Evolutionary conservation across 2,113 vertebrate species (phyloP).

Genomic region (Corythoichthys haematopterus): DNA sequence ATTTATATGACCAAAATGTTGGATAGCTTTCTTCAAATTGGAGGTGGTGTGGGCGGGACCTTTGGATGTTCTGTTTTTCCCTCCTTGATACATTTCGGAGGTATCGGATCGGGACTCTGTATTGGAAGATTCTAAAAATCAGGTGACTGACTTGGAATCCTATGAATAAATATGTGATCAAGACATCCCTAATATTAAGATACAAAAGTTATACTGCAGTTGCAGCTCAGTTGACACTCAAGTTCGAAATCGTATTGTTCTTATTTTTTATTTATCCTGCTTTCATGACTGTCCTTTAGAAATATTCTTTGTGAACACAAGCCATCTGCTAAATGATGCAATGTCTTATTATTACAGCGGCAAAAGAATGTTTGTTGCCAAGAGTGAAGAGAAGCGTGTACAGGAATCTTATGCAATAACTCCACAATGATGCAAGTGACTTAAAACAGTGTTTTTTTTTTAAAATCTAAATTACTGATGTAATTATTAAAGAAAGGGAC

Average conservation of each 20-base stretch:
- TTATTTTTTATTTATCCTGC: background rate
- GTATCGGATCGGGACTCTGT: too few relatives aligned
- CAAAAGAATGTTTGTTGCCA: background rate
- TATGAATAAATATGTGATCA: too few relatives aligned
- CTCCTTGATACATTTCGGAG: too few relatives aligned
- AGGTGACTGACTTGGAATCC: too few relatives aligned
- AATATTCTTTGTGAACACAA: background rate
- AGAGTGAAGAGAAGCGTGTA: background rate
- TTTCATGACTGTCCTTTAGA: background rate
- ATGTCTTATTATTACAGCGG: conserved; percentile 6
- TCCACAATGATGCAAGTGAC: background rate
- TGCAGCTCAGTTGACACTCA: background rate
- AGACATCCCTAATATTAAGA: background rate
- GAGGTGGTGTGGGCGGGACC: too few relatives aligned
- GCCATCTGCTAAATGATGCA: conserved; percentile 5
- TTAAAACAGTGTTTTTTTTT: background rate
- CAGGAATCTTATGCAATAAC: background rate
- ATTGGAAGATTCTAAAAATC: too few relatives aligned
- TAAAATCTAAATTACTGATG: background rate
- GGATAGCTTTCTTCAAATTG: too few relatives aligned
- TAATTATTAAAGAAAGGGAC: too few relatives aligned
- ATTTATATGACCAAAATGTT: too few relatives aligned
- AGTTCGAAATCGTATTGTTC: background rate
- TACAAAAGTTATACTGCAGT: background rate
- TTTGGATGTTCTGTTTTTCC: too few relatives aligned